Base-by-base conservation (phyloP, 2,888 invertebrate species). In the Trichogramma evanescens region DNA sequence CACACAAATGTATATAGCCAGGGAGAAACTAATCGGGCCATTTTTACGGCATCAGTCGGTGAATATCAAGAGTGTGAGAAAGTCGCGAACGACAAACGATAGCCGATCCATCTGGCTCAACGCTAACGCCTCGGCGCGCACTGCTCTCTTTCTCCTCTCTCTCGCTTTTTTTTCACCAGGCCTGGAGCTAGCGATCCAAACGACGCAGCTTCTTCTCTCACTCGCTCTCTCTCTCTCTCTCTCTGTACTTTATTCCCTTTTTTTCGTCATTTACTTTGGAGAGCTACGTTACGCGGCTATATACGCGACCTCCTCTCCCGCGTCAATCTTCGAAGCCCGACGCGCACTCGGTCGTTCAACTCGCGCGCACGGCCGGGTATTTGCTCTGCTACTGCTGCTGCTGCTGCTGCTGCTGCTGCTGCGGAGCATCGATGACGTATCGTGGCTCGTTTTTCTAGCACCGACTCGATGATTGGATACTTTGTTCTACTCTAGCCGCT, bases 41-140 rank as follows among this genome's bases (percentile, higher is more conserved):
- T 77, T 77, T 77, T 77, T 77, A 72, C 70, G 64, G 71, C 77
- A 77, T 77, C 77, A 77, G 76, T 77, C 72, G 74, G 74, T 77
- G 77, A 76, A 77, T 77, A 76, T 76, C 75, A 77, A 77, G 73
- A 70, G 69, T 63, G 66, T 63, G 68, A 70, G 70, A 70, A 74
- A 70, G 26, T 26, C 68, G 70, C 71, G 67, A 74, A 76, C 76
- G 76, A 77, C 73, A 77, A 77, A 76, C 75, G 76, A 76, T 77
- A 72, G 71, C 68, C 77, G 71, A 77, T 77, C 74, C 73, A 75
- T 77, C 77, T 76, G 74, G 76, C 76, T 76, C 77, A 75, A 71
- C 70, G 69, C 66, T 5, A 10, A 59, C 54, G 56, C 39, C 40
- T 3, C 6, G 26, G 9, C 13, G 38, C 41, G 46, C 46, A 46